Conservation (phyloP, 2,113 vertebrate genomes). For the Acanthisitta chloris region DNA sequence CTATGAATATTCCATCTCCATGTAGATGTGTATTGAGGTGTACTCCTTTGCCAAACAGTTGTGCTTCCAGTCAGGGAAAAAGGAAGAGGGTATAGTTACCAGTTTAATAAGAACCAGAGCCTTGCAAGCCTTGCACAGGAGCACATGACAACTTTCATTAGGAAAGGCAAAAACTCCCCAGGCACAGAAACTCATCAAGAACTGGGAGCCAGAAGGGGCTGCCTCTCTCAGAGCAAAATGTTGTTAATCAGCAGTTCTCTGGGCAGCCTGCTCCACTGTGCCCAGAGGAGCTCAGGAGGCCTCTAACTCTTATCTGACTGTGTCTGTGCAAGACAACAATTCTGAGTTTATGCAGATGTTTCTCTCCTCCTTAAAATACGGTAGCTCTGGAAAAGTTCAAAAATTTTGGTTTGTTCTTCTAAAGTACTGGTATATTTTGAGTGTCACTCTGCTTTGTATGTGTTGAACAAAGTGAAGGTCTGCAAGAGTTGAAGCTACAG, state of each 20-base stretch:
- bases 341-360: neutral
- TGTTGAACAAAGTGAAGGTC: neutral
- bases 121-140: neutral
- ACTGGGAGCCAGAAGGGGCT: neutral
- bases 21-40: neutral
- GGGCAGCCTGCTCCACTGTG: rapidly evolving
- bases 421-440: neutral
- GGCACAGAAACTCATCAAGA: neutral
- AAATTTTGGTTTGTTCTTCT: neutral
- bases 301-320: neutral
- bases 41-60: neutral
- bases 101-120: neutral
- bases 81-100: neutral
- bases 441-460: neutral
- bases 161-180: neutral
- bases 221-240: neutral
- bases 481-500: neutral
- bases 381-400: neutral
- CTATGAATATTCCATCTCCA: neutral
- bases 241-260: neutral
- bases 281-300: neutral
- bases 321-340: neutral
- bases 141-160: neutral
- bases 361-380: neutral
- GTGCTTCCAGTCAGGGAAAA: neutral